Base-by-base conservation (phyloP, 2,888 invertebrate genomes). In the Oscheius onirici region DNA sequence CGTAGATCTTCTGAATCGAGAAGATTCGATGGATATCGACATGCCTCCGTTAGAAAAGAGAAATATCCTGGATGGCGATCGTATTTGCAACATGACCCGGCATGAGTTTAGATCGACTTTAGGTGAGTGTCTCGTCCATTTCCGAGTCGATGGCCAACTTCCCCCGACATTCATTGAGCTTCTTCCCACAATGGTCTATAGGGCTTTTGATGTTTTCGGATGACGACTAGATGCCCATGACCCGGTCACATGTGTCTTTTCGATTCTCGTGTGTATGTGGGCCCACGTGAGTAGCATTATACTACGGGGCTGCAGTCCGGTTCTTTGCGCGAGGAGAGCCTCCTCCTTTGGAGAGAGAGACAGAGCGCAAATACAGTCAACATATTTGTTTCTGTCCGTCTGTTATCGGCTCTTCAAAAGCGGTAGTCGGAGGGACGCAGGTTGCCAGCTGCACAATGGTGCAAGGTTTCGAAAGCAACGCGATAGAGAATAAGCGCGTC, bases 91-190 rank as follows among this genome's bases (percentile, higher is more conserved):
- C 13, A 41, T 58, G 58, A 41, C 17, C 6, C 58, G 58, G 20
- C 20, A 40, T n/a, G 58, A 58, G 17, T 58, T 58, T 43, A 58
- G 58, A 58, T 41, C 58, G 20, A 58, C 58, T 13, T 17, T 58
- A 41, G 58, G 58, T 58, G 58, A 58, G 58, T 58, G 13, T 20
- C 15, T n/a, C n/a, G n/a, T n/a, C n/a, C n/a, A n/a, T n/a, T n/a
- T n/a, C n/a, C n/a, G n/a, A n/a, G n/a, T n/a, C n/a, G n/a, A n/a
- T n/a, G n/a, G n/a, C n/a, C n/a, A n/a, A n/a, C n/a, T n/a, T n/a
- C n/a, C n/a, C n/a, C n/a, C n/a, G n/a, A n/a, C n/a, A n/a, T n/a
- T n/a, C n/a, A n/a, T n/a, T n/a, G n/a, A n/a, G n/a, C n/a, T n/a
- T n/a, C n/a, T 34, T 34, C 8, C 34, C 34, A 3, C 34, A 3